Percentiles rank a stretch among this genome's conserved stretches.
These are phyloP conservation scores for Ischnus inquisitorius DNA, from an alignment of 2,888 invertebrate genomes.

Conservation along the genomic window DNA sequence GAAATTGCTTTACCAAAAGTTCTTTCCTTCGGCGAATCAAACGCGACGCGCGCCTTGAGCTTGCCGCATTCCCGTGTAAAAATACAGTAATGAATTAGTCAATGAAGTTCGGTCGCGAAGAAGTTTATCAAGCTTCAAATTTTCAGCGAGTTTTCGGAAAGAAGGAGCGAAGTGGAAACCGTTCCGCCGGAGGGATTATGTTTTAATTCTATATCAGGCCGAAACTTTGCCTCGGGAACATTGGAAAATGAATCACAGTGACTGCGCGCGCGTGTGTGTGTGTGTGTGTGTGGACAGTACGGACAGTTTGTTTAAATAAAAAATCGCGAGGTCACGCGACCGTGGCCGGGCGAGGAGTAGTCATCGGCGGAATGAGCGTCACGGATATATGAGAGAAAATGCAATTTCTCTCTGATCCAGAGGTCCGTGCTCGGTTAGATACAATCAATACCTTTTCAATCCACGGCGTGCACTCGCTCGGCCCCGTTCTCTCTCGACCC, in stretches of 20 bases:
- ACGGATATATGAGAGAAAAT: conserved; percentile 50
- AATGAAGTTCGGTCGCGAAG: too few species aligned
- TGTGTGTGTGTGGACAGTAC: neutral
- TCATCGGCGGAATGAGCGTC: neutral
- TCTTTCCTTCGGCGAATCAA: too few species aligned
- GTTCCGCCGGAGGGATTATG: too few species aligned
- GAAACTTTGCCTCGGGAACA: too few species aligned
- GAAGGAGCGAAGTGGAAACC: too few species aligned
- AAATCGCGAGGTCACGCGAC: conserved; percentile 16
- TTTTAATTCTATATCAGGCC: too few species aligned
- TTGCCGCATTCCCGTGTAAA: too few species aligned
- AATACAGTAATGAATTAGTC: too few species aligned
- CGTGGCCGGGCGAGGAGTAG: neutral
- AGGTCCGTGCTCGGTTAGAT: conserved; percentile 46
- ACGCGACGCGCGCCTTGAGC: too few species aligned
- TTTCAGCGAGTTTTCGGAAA: too few species aligned
- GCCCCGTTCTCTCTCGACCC: neutral
- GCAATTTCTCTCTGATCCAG: conserved; percentile 50
- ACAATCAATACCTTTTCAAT: conserved; percentile 60
- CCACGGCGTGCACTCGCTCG: neutral
- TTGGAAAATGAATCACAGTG: conserved; percentile 1
- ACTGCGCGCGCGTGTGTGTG: neutral
- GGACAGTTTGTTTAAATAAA: conserved; percentile 5
- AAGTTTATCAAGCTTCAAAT: too few species aligned
- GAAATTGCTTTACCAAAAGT: too few species aligned